phyloP scores from a whole-genome alignment of 1,140 invertebrate genomes.

The Amphibalanus amphitrite region DNA sequence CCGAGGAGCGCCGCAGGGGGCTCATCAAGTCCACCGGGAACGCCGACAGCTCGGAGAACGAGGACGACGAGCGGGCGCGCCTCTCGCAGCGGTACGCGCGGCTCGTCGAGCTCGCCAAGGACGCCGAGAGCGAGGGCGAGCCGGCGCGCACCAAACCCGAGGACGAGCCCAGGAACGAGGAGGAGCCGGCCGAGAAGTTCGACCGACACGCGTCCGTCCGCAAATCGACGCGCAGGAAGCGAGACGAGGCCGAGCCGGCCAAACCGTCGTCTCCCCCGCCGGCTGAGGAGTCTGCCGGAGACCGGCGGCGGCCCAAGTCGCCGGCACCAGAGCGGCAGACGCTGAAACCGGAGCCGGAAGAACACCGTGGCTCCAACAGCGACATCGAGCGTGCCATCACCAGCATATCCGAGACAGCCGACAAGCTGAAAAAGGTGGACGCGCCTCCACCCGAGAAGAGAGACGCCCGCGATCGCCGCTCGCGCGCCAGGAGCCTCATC shows the following conservation, averaged over 20 bases:
- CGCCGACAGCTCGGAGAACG: constrained; percentile 5
- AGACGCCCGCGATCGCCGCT: constrained; percentile 19
- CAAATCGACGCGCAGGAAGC: constrained; percentile 10
- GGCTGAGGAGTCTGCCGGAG: too few species aligned
- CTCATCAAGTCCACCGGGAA: neutral
- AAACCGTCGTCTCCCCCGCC: too few species aligned
- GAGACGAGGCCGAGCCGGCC: constrained; percentile 8
- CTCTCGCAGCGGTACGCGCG: constrained; percentile 3
- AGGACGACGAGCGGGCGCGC: constrained; percentile 5
- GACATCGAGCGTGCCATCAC: constrained; percentile 27
- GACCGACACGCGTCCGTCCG: constrained; percentile 57
- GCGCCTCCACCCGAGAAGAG: constrained; percentile 3
- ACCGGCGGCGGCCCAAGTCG: too few species aligned
- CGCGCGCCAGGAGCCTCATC: constrained; percentile 31
- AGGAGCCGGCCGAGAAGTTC: constrained; percentile 47
- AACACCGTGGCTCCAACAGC: constrained; percentile 26
- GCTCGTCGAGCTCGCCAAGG: constrained; percentile 18
- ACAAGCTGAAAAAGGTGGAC: constrained; percentile 5
- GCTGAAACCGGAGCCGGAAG: constrained; percentile 12
- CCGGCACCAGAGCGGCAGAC: neutral
- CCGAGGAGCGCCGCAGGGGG: constrained; percentile 7
- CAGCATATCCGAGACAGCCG: constrained; percentile 9
- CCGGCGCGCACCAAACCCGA: constrained; percentile 14
- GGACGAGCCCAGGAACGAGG: constrained; percentile 20
- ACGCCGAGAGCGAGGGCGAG: constrained; percentile 18